Evolutionary conservation across 1,140 invertebrate species (phyloP), one percentile per base, ranked within the genome.

Genomic region (Leptopilina clavipes): DNA sequence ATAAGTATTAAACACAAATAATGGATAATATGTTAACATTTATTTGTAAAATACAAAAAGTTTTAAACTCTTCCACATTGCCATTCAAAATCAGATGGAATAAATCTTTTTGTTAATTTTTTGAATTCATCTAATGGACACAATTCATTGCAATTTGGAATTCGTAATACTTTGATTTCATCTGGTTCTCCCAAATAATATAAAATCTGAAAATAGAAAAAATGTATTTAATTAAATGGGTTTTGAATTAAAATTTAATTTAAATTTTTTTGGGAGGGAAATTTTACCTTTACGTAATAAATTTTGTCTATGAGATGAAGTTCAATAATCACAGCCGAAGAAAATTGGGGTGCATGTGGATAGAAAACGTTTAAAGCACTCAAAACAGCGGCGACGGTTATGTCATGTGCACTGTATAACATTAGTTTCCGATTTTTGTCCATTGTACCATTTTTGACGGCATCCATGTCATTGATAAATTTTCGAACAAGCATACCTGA

Each of bases 381-480:
- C 79, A 95, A 89, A 17, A 95, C 80, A 17, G 92, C 92, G 3
- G 92, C 91, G 1, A 96, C 90, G 37, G 93, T 94, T 70, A 93
- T 93, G 84, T 95, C 94, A 85, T 95, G 94, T 6, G 90, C 92
- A 3, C 92, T 92, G 84, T 92, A 93, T 45, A 93, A 79, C 70
- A 89, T 91, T 59, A 94, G 79, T 79, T 93, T 93, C 8, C 90
- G 86, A 10, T 74, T 75, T 75, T 40, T 44, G 10, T 78, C 72
- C 44, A 86, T 73, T 14, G 83, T 81, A 3, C 87, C 85, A 14
- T 87, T 85, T 19, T 89, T 86, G 56, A 89, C 88, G 5, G 85
- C 79, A 25, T 59, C 14, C 45, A 77, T 77, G 74, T 92, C 90
- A 43, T 91, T 88, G 17, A 93, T 76, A 52, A 94, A 92, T 75